Base-by-base conservation (phyloP, 1,140 invertebrate species). In the Agraylea sexmaculata region DNA sequence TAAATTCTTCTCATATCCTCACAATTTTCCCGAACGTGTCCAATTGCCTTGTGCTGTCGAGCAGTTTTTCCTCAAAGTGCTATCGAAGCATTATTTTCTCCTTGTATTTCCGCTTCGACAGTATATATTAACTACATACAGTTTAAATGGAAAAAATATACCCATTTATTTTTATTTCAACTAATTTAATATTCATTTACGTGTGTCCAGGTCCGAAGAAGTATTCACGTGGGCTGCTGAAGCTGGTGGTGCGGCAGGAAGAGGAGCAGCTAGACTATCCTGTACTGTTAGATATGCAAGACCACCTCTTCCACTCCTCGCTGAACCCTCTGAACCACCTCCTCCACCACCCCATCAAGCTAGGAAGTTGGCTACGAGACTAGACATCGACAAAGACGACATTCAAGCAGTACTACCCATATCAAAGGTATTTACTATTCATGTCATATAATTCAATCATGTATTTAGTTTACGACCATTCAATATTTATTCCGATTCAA, bases 371-470 rank as follows among this genome's bases (percentile, higher is more conserved):
- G 78, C 80, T 30, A 82, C 84, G 3, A 69, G 83, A 45, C 71
- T 93, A 3, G 84, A 91, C 56, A 85, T 93, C 48, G 85, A 91
- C 55, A 93, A 93, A 60, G 90, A 95, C 58, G 86, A 92, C 54
- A 88, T 91, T 25, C 87, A 94, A 63, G 84, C 87, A 2, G 87
- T 95, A 18, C 69, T 95, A 17, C 88, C 90, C 4, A 92, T 95
- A 55, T 87, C 90, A 22, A 94, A 94, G 79, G 88, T 90, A 68
- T 62, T 54, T 45, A 12, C 11, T 30, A 30, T 13, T 27, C 23
- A n/a, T n/a, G n/a, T 27, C 16, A 30, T 30, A 13, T 16, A 13
- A 30, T 30, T n/a, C 4, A n/a, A 30, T 30, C 11, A 30, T 30
- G 29, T n/a, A 30, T 11, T 4, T 30, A 13, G 29, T 30, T 16